phyloP scores from a whole-genome alignment of 2,888 invertebrate species.

The Sarcophaga variegata region DNA sequence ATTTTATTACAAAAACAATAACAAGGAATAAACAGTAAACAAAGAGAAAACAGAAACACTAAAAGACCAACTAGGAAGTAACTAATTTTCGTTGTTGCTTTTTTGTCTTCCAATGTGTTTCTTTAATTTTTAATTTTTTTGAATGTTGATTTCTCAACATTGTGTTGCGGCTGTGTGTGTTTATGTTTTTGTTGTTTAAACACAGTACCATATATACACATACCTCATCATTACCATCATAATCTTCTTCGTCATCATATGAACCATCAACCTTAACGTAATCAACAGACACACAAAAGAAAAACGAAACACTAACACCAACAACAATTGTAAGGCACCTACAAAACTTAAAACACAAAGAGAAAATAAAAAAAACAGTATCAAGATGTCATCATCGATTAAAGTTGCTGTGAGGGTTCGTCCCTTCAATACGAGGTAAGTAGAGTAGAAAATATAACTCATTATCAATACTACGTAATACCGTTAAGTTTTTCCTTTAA shows the following conservation, averaged over 20 bases:
- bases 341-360: background rate
- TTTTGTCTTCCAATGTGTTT: conserved; percentile 52
- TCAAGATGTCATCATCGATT: conserved; percentile 86
- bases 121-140: conserved; percentile 19
- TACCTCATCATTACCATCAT: conserved; percentile 6
- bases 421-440: conserved; percentile 93
- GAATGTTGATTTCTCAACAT: conserved; percentile 36
- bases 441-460: conserved; percentile 1
- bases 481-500: too few relatives aligned
- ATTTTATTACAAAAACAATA: conserved; percentile 21
- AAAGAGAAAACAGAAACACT: conserved; percentile 23
- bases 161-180: conserved; percentile 14
- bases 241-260: conserved; percentile 15
- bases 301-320: conserved; percentile 83
- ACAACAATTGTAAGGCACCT: background rate
- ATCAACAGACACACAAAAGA: background rate
- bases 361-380: background rate
- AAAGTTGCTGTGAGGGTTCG: conserved; percentile 95
- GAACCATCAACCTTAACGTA: conserved; percentile 36
- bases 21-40: conserved; percentile 18
- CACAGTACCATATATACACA: conserved; percentile 1
- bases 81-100: conserved; percentile 15
- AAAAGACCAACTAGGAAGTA: conserved; percentile 56
- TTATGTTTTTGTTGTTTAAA: conserved; percentile 9
- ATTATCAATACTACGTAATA: too few relatives aligned